Evolutionary conservation across 1,140 invertebrate genomes (phyloP).

Genomic region (Drosophila pruinosa): DNA sequence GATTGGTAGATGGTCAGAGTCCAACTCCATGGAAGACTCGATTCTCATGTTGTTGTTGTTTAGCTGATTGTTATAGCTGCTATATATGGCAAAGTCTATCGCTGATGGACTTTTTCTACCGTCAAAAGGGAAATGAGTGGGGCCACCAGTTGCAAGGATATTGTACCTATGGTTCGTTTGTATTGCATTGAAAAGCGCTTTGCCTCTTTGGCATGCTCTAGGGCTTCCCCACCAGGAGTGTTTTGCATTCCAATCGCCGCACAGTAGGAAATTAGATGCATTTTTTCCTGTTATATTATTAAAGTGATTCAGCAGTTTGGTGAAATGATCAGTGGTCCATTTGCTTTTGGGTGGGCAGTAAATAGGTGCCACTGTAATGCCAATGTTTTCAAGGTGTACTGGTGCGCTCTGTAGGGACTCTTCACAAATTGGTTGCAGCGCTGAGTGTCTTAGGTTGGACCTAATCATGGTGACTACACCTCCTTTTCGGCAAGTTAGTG

Average conservation of each 20-base stretch:
- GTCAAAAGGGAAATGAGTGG: neutral
- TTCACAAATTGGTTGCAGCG: too few relatives aligned
- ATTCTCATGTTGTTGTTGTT: too few relatives aligned
- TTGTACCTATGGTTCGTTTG: neutral
- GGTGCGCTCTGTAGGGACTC: too few relatives aligned
- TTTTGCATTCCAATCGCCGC: neutral
- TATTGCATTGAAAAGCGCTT: neutral
- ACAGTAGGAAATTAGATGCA: neutral
- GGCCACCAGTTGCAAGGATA: neutral
- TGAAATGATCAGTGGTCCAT: neutral
- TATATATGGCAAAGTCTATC: neutral
- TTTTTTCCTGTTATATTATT: neutral
- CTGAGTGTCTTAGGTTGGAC: too few relatives aligned
- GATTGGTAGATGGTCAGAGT: too few relatives aligned
- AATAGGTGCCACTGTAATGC: too few relatives aligned
- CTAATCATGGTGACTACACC: too few relatives aligned
- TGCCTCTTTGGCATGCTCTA: neutral
- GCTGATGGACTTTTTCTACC: neutral
- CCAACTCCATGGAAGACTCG: too few relatives aligned
- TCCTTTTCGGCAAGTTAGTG: too few relatives aligned
- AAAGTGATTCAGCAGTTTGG: neutral
- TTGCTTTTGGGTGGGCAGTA: neutral
- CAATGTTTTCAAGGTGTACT: too few relatives aligned
- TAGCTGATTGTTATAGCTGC: too few relatives aligned
- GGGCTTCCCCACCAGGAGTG: constrained; percentile 6